Conservation (phyloP, 1,140 invertebrate genomes). For the Panulirus ornatus region DNA sequence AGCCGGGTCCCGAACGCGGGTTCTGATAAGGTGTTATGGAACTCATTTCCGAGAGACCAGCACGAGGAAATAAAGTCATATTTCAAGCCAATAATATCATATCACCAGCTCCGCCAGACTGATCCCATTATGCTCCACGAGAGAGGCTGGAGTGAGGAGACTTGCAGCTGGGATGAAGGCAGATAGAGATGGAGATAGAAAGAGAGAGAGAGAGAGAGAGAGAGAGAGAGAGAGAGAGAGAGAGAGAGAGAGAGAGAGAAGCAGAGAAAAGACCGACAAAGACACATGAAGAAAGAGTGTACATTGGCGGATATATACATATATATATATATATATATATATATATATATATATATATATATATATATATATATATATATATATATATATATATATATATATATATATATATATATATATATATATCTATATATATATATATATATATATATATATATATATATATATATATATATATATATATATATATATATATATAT, state of each 20-base stretch:
- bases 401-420: too few relatives aligned
- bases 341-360: too few relatives aligned
- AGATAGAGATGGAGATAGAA: conserved; percentile 43
- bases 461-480: too few relatives aligned
- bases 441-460: too few relatives aligned
- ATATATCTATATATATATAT: too few relatives aligned
- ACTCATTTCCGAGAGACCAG: conserved; percentile 72
- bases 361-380: too few relatives aligned
- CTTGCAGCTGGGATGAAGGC: neutral
- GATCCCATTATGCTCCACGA: conserved; percentile 71
- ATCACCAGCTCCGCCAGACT: conserved; percentile 71
- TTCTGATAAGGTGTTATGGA: conserved; percentile 72
- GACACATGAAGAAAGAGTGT: too few relatives aligned
- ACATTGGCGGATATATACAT: too few relatives aligned
- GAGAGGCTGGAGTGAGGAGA: conserved; percentile 52
- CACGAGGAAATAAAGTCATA: conserved; percentile 72
- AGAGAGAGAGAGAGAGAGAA: conserved; percentile 57
- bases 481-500: too few relatives aligned
- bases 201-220: conserved; percentile 58
- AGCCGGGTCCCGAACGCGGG: conserved; percentile 43
- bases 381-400: too few relatives aligned
- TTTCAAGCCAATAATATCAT: conserved; percentile 73
- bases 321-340: too few relatives aligned
- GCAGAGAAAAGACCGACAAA: too few relatives aligned
- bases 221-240: conserved; percentile 58